Evolutionary conservation across 2,888 invertebrate genomes (phyloP), one percentile per base, ranked within the genome.

Genomic region (Hyalella azteca): DNA sequence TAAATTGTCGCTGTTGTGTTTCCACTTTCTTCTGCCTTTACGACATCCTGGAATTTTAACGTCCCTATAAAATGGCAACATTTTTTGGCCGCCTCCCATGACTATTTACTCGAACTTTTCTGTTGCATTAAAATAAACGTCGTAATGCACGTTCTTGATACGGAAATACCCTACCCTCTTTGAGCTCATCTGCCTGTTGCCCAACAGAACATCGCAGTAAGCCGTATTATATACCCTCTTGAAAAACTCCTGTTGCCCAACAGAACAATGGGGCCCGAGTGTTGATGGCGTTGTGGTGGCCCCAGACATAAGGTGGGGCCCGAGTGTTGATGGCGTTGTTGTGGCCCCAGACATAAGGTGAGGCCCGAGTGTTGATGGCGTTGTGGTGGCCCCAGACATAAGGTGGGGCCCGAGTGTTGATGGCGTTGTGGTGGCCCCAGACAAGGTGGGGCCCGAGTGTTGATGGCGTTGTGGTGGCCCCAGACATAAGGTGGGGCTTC

Each of bases 261-360:
- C n/a, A n/a, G n/a, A n/a, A n/a, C n/a, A n/a, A n/a, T 83, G 83
- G 83, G 83, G 83, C 15, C 83, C 83, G 4, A 83, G 83, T 60
- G 81, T 80, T n/a, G 83, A 83, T 48, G 83, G 83, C 13, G 83
- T 83, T 40, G 83, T 83, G 29, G 83, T 83, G n/a, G 81, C 83
- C 0, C 40, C 40, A 22, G 75, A 41, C 40, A 75, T 75, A 9
- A 75, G 75, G 75, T 75, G 26, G 9, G 36, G 29, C 45, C 83
- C 83, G 4, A 83, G 83, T 60, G 81, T 80, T n/a, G 83, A 83
- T 48, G 83, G 83, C 13, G 83, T 83, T 40, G 83, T 83, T n/a
- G 83, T 83, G n/a, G 81, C 83, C 0, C 40, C 40, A 22, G 75
- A 41, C 40, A 75, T 75, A 9, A 75, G 75, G 75, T 75, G 83